Percentiles rank a stretch among this genome's conserved stretches.
These are phyloP conservation scores for Lissocephala sabroskyi DNA, from an alignment of 2,888 invertebrate species.

Conservation along the genomic window DNA sequence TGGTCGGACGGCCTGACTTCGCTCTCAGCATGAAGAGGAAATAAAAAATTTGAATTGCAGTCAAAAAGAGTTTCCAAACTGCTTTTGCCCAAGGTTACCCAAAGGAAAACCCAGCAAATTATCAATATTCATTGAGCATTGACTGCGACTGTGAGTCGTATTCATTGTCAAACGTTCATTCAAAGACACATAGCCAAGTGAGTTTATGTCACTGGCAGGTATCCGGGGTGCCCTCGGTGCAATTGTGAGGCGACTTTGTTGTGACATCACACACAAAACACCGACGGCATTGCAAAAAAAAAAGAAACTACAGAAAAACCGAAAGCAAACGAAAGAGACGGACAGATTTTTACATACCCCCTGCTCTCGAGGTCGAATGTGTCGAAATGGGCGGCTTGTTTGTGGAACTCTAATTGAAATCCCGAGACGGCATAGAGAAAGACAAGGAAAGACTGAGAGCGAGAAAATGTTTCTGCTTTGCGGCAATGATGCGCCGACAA, in stretches of 20 bases:
- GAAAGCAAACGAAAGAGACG: background rate
- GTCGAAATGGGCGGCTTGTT: constrained; percentile 2
- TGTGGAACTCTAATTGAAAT: constrained; percentile 12
- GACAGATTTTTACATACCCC: no score
- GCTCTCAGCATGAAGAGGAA: no score
- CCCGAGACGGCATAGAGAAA: background rate
- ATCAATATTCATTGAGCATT: constrained; percentile 32
- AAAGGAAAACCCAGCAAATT: constrained; percentile 12
- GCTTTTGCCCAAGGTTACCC: constrained; percentile 18
- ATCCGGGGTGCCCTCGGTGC: constrained; percentile 30
- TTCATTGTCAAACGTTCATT: constrained; percentile 2
- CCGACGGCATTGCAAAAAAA: constrained; percentile 32
- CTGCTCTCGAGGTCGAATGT: background rate
- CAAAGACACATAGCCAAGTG: constrained; percentile 29
- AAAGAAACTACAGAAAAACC: constrained; percentile 29
- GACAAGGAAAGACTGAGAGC: constrained; percentile 19
- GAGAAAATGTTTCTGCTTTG: constrained; percentile 10
- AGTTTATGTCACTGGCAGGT: background rate
- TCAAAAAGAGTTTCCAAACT: no score
- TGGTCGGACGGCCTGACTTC: no score
- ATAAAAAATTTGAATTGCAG: no score
- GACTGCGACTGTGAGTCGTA: constrained; percentile 4
- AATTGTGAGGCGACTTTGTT: constrained; percentile 39
- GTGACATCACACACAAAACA: constrained; percentile 42
- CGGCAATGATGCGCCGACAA: constrained; percentile 45